phyloP scores from a whole-genome alignment of 2,888 invertebrate genomes.

The Athalia rosae region DNA sequence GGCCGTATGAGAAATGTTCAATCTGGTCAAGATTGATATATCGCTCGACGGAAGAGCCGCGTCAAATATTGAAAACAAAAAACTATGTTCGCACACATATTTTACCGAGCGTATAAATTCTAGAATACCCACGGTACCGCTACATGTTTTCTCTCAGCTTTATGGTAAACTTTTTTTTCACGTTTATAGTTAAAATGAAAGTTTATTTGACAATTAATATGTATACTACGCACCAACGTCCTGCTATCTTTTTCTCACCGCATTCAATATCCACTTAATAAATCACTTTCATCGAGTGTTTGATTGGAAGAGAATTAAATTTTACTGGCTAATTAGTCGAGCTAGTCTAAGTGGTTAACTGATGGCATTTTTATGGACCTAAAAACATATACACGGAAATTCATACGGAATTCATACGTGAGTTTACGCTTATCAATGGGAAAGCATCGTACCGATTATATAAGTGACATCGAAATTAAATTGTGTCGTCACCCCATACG shows the following conservation, averaged over 20 bases:
- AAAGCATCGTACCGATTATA: too few species aligned
- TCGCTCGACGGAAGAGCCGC: conserved; percentile 10
- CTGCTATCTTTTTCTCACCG: too few species aligned
- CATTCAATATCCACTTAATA: neutral
- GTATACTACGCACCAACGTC: too few species aligned
- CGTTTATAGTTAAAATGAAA: neutral
- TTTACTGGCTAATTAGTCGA: neutral
- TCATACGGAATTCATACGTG: too few species aligned
- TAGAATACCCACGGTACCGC: neutral
- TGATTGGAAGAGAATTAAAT: neutral
- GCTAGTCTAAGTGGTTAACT: too few species aligned
- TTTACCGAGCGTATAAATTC: conserved; percentile 25
- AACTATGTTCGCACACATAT: conserved; percentile 13
- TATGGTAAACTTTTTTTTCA: neutral
- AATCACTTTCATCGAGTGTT: neutral
- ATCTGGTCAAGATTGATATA: conserved; percentile 31
- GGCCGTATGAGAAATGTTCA: conserved; percentile 10
- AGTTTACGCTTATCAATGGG: neutral
- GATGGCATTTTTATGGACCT: too few species aligned
- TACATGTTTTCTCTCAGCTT: too few species aligned
- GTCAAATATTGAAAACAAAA: conserved; percentile 17
- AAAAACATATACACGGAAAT: too few species aligned
- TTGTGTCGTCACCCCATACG: neutral
- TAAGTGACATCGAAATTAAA: neutral
- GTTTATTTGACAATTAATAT: neutral